Conservation (phyloP, 2,797 vertebrate genomes). For the Hydrophis major region DNA sequence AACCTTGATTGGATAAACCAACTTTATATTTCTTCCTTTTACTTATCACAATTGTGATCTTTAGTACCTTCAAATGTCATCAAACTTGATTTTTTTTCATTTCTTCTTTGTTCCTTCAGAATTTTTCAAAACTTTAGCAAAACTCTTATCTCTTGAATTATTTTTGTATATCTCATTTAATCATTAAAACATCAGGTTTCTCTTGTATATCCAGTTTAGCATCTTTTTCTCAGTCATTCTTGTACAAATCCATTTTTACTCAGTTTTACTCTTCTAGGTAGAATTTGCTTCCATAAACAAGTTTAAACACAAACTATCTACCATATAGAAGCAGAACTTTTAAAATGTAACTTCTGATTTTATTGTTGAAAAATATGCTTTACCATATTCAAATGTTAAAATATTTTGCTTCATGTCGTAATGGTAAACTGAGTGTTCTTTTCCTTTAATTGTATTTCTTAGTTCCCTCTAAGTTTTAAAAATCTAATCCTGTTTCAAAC, state of each 20-base stretch:
- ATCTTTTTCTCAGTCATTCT: neutral
- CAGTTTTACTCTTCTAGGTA: neutral
- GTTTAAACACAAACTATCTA: neutral
- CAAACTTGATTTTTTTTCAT: neutral
- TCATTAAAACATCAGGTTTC: neutral
- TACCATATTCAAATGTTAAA: neutral
- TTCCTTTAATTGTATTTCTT: neutral
- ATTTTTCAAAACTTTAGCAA: neutral
- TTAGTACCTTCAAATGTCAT: neutral
- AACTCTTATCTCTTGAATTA: neutral
- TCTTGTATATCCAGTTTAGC: neutral
- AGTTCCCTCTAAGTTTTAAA: neutral
- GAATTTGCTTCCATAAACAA: neutral
- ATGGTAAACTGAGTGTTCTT: neutral
- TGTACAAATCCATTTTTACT: neutral
- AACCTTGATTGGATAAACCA: neutral
- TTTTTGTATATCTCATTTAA: neutral
- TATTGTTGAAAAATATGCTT: neutral
- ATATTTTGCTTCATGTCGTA: neutral
- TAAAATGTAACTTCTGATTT: neutral
- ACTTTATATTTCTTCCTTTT: neutral
- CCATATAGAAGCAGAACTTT: neutral
- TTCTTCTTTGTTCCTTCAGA: neutral
- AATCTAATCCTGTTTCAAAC: neutral
- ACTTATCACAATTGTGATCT: neutral